Evolutionary conservation across 2,113 vertebrate species (phyloP), one percentile per base, ranked within the genome.

Genomic region (Oryzias curvinotus): DNA sequence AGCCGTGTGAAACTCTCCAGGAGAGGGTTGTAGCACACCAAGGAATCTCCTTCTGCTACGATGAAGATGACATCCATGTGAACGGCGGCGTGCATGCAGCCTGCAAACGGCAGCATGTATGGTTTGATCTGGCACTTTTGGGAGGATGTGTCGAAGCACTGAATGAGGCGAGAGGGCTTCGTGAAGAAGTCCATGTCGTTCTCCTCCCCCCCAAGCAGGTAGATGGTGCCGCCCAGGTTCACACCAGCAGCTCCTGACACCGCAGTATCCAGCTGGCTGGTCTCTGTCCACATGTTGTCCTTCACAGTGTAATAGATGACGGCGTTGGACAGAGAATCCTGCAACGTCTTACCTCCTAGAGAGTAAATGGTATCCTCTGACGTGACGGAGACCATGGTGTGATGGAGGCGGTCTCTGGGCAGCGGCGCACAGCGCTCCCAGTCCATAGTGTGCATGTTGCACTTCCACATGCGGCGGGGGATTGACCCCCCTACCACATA

Each of bases 121-220:
- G 95, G 93, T 85, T 99, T 99, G 77, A 96, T 92, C 0, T 95
- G 93, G 82, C 97, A 98, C 63, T 93, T 96, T 84, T 98, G 95
- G 0, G 93, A 88, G 56, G 91, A 91, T 3, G 95, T 98, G 67
- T 98, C 95, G 0, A 98, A 98, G 81, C 96, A 99, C 90, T 99
- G 97, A 83, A 99, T 99, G 55, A 98, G 93, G 16, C 97, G 93
- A 23, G 97, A 99, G 0, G 97, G 97, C 86, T 98, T 98, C 7
- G 96, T 99, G 45, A 99, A 99, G 84, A 98, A 99, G 91, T 99
- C 97, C 89, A 98, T 92, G 85, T 99, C 97, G 0, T 97, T 98
- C 86, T 99, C 97, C 71, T 98, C 97, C 3, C 97, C 97, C 0
- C 97, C 97, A 0, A 99, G 90, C 83, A 99, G 87, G 84, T 98